These are phyloP conservation scores for Notamacropus eugenii DNA, from an alignment of 2,797 vertebrate genomes.

Conservation along the genomic window DNA sequence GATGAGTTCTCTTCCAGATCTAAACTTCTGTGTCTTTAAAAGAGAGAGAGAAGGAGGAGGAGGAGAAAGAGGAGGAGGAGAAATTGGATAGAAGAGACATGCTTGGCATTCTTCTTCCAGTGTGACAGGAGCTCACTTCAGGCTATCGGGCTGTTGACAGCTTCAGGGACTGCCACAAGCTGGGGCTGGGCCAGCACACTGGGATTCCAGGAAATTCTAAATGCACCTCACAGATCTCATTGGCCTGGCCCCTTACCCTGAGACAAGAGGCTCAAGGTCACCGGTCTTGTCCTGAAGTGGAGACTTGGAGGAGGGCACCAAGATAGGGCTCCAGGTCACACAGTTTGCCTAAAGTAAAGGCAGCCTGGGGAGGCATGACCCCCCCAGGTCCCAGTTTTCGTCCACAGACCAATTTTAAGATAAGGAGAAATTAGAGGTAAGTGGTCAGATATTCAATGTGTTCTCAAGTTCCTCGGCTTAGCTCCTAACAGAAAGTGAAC, in stretches of 20 bases:
- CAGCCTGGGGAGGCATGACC: not conserved
- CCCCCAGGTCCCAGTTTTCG: not conserved
- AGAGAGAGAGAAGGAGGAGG: not conserved
- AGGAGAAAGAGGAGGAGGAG: not conserved
- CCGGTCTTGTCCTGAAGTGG: not conserved
- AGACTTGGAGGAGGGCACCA: not conserved
- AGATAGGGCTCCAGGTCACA: not conserved
- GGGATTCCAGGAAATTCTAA: constrained; percentile 47
- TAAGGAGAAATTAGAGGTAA: not conserved
- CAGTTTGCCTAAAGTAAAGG: not conserved
- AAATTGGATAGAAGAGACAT: constrained; percentile 15
- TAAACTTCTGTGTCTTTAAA: not conserved
- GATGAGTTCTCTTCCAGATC: not conserved
- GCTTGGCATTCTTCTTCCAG: constrained; percentile 71
- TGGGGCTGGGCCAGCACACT: not conserved
- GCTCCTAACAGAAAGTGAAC: not conserved
- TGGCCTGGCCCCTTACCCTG: constrained; percentile 38
- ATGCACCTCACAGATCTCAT: not conserved
- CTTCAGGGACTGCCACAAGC: constrained; percentile 48
- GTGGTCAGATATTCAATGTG: not conserved
- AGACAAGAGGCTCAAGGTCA: constrained; percentile 62
- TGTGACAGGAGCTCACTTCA: constrained; percentile 62
- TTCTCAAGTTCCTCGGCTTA: not conserved
- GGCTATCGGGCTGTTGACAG: constrained; percentile 75
- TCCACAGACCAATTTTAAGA: not conserved